A percentile compares a stretch with the other conserved stretches of the same genome.
Conservation (phyloP, 2,888 invertebrate species). For the Malthinus seriepunctatus region DNA sequence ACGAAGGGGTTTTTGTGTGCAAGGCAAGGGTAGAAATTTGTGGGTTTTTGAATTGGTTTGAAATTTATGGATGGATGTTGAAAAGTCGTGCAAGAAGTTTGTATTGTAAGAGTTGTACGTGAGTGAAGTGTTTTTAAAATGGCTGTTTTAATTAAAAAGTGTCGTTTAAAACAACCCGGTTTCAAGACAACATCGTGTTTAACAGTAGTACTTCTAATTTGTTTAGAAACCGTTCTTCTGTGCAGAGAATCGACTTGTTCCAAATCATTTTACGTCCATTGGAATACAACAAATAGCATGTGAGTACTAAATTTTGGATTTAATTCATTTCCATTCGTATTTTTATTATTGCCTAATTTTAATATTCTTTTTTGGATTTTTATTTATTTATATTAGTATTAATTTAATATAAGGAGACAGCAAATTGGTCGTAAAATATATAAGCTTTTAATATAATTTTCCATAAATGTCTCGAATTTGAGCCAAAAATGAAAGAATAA, state of each 20-base stretch:
- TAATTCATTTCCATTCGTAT: background rate
- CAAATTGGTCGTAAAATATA: slow-evolving; percentile 22
- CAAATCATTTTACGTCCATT: slow-evolving; percentile 84
- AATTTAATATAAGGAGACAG: slow-evolving; percentile 24
- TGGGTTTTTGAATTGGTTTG: background rate
- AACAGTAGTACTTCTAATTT: slow-evolving; percentile 59
- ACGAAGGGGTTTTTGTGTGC: slow-evolving; percentile 13
- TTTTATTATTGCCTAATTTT: background rate
- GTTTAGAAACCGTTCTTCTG: slow-evolving; percentile 61
- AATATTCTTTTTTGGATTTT: slow-evolving; percentile 11
- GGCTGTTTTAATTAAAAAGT: slow-evolving; percentile 44
- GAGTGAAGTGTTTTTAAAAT: slow-evolving; percentile 29
- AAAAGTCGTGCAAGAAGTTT: slow-evolving; percentile 11
- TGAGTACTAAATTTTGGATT: slow-evolving; percentile 53
- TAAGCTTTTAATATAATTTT: slow-evolving; percentile 5
- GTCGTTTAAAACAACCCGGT: slow-evolving; percentile 41
- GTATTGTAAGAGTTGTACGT: slow-evolving; percentile 7
- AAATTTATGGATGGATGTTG: slow-evolving; percentile 10
- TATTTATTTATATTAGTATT: slow-evolving; percentile 17
- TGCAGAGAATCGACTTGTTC: slow-evolving; percentile 71
- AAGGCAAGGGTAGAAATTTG: slow-evolving; percentile 8
- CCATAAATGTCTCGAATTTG: background rate
- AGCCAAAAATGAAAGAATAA: background rate
- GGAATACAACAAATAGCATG: slow-evolving; percentile 90
- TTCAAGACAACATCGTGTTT: slow-evolving; percentile 57